Conservation (phyloP, 2,113 vertebrate species). For the Etheostoma spectabile region DNA sequence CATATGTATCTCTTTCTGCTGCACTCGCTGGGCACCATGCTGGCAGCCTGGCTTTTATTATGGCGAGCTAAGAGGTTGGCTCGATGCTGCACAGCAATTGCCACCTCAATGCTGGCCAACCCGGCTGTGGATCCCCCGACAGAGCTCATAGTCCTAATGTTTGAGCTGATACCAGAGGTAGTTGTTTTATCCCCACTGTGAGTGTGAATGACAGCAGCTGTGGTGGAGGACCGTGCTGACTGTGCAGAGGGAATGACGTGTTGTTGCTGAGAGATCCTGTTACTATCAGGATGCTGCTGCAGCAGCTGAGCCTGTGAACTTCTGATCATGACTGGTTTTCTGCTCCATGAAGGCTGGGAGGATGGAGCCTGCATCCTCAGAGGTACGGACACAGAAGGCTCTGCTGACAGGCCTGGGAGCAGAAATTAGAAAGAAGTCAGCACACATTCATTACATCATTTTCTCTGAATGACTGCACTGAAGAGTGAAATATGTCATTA, state of each 20-base stretch:
- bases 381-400: slow-evolving; percentile 1
- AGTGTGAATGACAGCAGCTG: not conserved
- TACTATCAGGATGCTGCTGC: slow-evolving; percentile 17
- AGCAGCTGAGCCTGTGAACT: slow-evolving; percentile 37
- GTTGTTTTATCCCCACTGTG: not conserved
- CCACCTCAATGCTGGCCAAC: slow-evolving; percentile 3
- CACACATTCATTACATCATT: not conserved
- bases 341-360: slow-evolving; percentile 55
- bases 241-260: not conserved
- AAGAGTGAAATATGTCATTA: too few species aligned
- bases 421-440: slow-evolving; percentile 21
- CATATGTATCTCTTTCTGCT: slow-evolving; percentile 74
- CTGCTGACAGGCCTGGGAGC: slow-evolving; percentile 19
- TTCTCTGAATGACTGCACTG: not conserved
- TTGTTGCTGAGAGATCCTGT: slow-evolving; percentile 14
- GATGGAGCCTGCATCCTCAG: slow-evolving; percentile 28
- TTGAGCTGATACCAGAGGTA: slow-evolving; percentile 16
- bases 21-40: not conserved
- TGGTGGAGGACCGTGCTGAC: not conserved
- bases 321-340: slow-evolving; percentile 39
- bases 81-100: not conserved
- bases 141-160: slow-evolving; percentile 27
- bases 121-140: slow-evolving; percentile 5
- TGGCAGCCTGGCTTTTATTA: not conserved
- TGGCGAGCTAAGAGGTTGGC: slow-evolving; percentile 1